Conservation (phyloP, 1,140 invertebrate genomes). For the Onthophagus taurus region DNA sequence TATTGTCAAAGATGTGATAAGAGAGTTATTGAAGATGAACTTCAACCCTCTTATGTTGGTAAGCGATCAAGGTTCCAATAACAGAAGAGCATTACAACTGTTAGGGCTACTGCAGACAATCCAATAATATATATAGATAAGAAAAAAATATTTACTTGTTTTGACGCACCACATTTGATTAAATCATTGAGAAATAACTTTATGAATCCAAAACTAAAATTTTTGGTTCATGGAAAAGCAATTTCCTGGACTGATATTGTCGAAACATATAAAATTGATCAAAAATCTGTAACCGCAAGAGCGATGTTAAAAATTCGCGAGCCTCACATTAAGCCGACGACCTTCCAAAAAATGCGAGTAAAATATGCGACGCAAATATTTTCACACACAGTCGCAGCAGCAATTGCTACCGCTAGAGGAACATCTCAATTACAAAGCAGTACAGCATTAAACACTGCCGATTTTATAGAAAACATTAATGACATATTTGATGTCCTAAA, state of each 20-base stretch:
- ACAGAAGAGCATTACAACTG: too few relatives aligned
- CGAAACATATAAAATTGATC: constrained; percentile 14
- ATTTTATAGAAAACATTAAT: too few relatives aligned
- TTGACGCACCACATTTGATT: constrained; percentile 24
- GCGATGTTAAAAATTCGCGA: constrained; percentile 25
- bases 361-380: constrained; percentile 30
- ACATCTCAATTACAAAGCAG: too few relatives aligned
- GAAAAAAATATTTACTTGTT: constrained; percentile 21
- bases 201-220: constrained; percentile 14
- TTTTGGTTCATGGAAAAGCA: not conserved
- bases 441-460: too few relatives aligned
- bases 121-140: too few relatives aligned
- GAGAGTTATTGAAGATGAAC: too few relatives aligned
- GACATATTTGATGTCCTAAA: too few relatives aligned
- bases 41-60: too few relatives aligned
- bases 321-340: constrained; percentile 27
- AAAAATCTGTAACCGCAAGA: constrained; percentile 13
- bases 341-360: constrained; percentile 30
- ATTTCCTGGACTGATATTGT: constrained; percentile 8
- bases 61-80: too few relatives aligned
- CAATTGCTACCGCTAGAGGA: constrained; percentile 21
- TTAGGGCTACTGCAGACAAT: too few relatives aligned
- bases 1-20: constrained; percentile 2
- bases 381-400: constrained; percentile 22
- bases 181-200: constrained; percentile 23